Evolutionary conservation across 2,797 vertebrate genomes (phyloP), one percentile per base, ranked within the genome.

Genomic region (Petrocephalus sullivani): DNA sequence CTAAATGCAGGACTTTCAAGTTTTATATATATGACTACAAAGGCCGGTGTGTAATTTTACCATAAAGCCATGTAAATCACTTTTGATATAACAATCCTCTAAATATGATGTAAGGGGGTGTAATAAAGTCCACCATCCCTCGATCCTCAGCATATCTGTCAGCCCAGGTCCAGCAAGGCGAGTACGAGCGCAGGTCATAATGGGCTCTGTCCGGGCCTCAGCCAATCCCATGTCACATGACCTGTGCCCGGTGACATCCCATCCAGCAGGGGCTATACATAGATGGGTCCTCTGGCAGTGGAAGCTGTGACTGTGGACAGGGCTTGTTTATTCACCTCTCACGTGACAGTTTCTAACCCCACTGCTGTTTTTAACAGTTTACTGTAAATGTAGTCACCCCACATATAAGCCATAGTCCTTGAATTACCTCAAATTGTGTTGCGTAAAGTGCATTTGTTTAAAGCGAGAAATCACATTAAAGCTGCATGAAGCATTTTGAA

Each of bases 71-170:
- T 83, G 46, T 83, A 83, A 83, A 83, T 83, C 46, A n/a, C 41
- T 83, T 83, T 83, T 53, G 46, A 51, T n/a, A 49, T 83, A 51
- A 83, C 21, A 54, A 83, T 53, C 41, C 81, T 46, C 10, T 83
- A 83, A 83, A 46, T 51, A 54, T 83, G 81, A 83, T 83, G 81
- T 83, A 83, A 83, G 81, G 81, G 49, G 53, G 81, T 51, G 81
- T 28, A 83, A 83, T 54, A 83, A 83, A 83, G 6, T 54, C 78
- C 46, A 54, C 10, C n/a, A 51, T 54, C 1, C 41, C 81, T 9
- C 16, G n/a, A 16, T 78, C 71, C 71, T 78, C 71, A n/a, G 71
- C 71, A 78, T 46, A 46, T 78, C 71, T 41, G 71, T 83, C 81
- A 83, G 49, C n/a, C 16, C 81, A 12, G 49, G 81, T 83, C 81